Conservation (phyloP, 1,140 invertebrate genomes). For the Drosophila hydei region DNA sequence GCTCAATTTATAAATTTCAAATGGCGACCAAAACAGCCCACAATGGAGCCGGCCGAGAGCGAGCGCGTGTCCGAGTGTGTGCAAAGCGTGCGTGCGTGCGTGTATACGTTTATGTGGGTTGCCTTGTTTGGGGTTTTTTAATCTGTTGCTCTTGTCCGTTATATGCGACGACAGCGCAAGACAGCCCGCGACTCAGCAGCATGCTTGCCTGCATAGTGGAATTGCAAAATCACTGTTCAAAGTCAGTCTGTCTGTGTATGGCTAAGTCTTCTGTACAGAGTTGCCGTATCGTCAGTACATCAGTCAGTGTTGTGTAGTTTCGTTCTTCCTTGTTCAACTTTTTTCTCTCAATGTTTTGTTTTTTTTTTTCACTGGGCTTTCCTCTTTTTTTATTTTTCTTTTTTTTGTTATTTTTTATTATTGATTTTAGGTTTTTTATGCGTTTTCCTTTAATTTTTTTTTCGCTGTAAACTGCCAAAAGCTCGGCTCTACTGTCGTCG, state of each 20-base stretch:
- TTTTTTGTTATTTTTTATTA: neutral
- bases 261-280: constrained; percentile 2
- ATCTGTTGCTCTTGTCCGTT: constrained; percentile 4
- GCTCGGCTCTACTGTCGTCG: constrained; percentile 8
- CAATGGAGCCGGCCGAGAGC: neutral
- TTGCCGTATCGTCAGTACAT: constrained; percentile 1
- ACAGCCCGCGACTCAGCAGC: constrained; percentile 8
- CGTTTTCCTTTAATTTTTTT: constrained; percentile 1
- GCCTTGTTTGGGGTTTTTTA: constrained; percentile 17
- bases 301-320: constrained; percentile 2
- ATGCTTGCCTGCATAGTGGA: constrained; percentile 11
- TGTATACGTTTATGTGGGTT: constrained; percentile 20
- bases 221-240: constrained; percentile 2
- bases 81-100: constrained; percentile 25
- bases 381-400: constrained; percentile 4
- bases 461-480: constrained; percentile 15
- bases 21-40: constrained; percentile 10
- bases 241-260: neutral
- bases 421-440: constrained; percentile 1
- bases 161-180: constrained; percentile 11
- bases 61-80: constrained; percentile 10
- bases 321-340: neutral
- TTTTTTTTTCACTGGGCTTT: constrained; percentile 1
- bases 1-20: constrained; percentile 1
- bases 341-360: constrained; percentile 7